Conservation (phyloP, 2,113 vertebrate genomes). For the Cyprinus carpio region DNA sequence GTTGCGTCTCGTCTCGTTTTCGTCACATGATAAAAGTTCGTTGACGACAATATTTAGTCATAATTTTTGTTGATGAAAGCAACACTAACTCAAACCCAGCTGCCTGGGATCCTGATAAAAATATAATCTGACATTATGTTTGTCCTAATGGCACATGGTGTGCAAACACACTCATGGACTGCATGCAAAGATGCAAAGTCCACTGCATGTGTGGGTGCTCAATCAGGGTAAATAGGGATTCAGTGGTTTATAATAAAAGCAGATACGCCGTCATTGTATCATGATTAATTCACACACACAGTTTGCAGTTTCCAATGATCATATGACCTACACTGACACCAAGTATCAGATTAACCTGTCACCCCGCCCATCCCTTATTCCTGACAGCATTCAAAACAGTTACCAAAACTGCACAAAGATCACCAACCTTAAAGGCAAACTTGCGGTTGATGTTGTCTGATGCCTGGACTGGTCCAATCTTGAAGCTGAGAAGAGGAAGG, state of each 20-base stretch:
- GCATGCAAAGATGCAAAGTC: slow-evolving; percentile 39
- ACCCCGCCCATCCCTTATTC: not conserved
- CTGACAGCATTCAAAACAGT: not conserved
- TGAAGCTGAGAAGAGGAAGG: slow-evolving; percentile 92
- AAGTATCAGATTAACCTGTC: slow-evolving; percentile 1
- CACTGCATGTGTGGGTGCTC: not conserved
- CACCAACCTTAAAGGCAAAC: slow-evolving; percentile 93
- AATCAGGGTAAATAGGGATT: slow-evolving; percentile 31
- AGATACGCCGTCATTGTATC: not conserved
- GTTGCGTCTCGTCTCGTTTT: no score
- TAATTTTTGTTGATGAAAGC: no score
- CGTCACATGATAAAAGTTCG: no score
- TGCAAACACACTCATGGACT: slow-evolving; percentile 44
- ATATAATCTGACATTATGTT: slow-evolving; percentile 42
- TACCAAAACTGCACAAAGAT: not conserved
- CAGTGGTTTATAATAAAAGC: slow-evolving; percentile 29
- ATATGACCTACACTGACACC: not conserved
- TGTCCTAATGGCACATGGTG: slow-evolving; percentile 12
- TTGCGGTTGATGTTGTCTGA: slow-evolving; percentile 92
- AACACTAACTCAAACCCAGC: slow-evolving; percentile 9
- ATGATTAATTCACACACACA: slow-evolving; percentile 27
- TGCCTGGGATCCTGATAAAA: slow-evolving; percentile 15
- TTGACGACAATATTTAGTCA: no score
- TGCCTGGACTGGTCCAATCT: slow-evolving; percentile 81
- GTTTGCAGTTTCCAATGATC: slow-evolving; percentile 3